Conservation (phyloP, 2,888 invertebrate species). For the Schizotus pectinicornis region DNA sequence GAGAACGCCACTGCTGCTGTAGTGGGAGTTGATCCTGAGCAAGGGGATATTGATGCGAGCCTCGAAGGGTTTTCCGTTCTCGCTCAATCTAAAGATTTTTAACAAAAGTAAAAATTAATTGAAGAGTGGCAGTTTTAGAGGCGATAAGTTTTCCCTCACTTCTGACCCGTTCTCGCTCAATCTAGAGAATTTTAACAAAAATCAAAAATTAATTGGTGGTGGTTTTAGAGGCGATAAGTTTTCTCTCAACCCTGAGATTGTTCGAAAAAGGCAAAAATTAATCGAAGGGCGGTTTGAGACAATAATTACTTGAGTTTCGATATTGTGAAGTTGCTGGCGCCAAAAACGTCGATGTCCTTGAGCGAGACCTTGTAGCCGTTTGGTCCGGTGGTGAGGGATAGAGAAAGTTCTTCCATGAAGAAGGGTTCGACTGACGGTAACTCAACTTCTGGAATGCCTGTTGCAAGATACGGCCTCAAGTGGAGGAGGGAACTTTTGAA, state of each 20-base stretch:
- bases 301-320: slow-evolving; percentile 63
- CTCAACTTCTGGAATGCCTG: slow-evolving; percentile 70
- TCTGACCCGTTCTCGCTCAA: too few species aligned
- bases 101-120: not conserved
- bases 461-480: slow-evolving; percentile 65
- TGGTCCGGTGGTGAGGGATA: slow-evolving; percentile 64
- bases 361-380: slow-evolving; percentile 67
- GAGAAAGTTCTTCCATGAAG: slow-evolving; percentile 65
- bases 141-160: too few species aligned
- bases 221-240: too few species aligned
- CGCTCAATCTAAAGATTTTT: slow-evolving; percentile 45
- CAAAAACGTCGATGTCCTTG: slow-evolving; percentile 66
- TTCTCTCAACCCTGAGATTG: not conserved
- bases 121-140: too few species aligned
- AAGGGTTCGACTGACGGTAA: slow-evolving; percentile 73
- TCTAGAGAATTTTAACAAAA: too few species aligned
- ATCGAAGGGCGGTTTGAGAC: too few species aligned
- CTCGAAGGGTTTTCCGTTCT: slow-evolving; percentile 70
- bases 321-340: slow-evolving; percentile 69
- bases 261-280: not conserved
- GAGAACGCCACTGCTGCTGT: slow-evolving; percentile 72
- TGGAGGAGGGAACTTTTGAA: slow-evolving; percentile 65
- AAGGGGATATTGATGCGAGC: slow-evolving; percentile 69
- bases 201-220: too few species aligned
- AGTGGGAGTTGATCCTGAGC: slow-evolving; percentile 69